Conservation (phyloP, 2,113 vertebrate species). For the Athene cunicularia region DNA sequence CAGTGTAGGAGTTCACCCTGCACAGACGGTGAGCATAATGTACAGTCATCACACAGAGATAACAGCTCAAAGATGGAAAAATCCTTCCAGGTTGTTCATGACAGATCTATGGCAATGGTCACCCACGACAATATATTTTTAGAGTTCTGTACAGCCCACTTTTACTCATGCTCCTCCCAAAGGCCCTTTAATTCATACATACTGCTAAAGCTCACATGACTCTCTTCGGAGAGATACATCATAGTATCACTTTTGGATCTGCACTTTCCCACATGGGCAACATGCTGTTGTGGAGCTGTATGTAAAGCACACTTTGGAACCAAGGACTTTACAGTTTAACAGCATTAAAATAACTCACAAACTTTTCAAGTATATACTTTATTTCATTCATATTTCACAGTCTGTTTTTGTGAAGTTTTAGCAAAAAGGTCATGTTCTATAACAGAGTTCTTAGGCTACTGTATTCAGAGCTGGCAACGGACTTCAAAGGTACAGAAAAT, state of each 20-base stretch:
- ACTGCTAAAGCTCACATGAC: not conserved
- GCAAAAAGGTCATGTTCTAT: slow-evolving; percentile 68
- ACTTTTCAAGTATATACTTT: slow-evolving; percentile 70
- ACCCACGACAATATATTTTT: not conserved
- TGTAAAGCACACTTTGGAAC: not conserved
- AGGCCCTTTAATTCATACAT: slow-evolving; percentile 9
- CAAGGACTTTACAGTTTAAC: not conserved
- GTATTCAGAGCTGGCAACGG: slow-evolving; percentile 53
- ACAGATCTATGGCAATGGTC: slow-evolving; percentile 36
- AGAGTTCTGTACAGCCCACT: not conserved
- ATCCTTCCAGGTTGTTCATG: slow-evolving; percentile 20
- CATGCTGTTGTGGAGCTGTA: not conserved
- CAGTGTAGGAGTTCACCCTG: not conserved
- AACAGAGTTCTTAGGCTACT: slow-evolving; percentile 54
- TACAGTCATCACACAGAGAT: not conserved
- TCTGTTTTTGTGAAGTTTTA: slow-evolving; percentile 72
- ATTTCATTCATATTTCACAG: slow-evolving; percentile 77
- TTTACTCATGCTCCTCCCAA: not conserved
- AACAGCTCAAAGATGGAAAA: slow-evolving; percentile 16
- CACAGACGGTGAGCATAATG: slow-evolving; percentile 25
- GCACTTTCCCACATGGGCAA: not conserved
- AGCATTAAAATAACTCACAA: not conserved
- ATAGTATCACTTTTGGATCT: slow-evolving; percentile 18
- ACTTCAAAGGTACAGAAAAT: slow-evolving; percentile 52
- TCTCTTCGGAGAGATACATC: not conserved